These are phyloP conservation scores for Willisornis vidua DNA, from an alignment of 2,113 vertebrate genomes.

Conservation along the genomic window DNA sequence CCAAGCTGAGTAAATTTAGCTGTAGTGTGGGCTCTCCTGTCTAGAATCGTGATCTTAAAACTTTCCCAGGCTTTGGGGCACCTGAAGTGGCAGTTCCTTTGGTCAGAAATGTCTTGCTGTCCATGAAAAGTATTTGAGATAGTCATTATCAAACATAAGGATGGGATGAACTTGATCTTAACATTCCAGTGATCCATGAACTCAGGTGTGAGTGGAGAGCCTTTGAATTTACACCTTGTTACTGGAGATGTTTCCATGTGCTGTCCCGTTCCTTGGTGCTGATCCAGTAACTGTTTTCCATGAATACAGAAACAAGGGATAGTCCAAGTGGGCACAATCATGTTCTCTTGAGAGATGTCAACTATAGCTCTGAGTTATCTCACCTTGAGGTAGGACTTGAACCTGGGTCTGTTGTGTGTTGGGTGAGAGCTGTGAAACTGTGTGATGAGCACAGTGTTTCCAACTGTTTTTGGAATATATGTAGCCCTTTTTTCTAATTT, in stretches of 20 bases:
- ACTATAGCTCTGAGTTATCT: not conserved
- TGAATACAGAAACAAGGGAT: not conserved
- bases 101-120: not conserved
- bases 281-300: not conserved
- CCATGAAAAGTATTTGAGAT: not conserved
- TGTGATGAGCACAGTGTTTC: not conserved
- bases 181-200: not conserved
- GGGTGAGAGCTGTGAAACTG: not conserved
- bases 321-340: not conserved
- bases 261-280: not conserved
- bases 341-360: not conserved
- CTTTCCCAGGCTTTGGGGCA: not conserved
- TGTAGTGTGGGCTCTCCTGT: not conserved
- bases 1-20: not conserved
- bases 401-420: not conserved
- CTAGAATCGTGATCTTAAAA: not conserved
- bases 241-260: not conserved
- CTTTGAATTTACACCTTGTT: not conserved
- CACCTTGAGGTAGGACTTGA: not conserved
- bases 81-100: not conserved
- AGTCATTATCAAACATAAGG: not conserved
- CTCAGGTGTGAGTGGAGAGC: not conserved
- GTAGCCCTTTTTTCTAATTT: not conserved
- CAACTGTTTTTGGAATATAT: not conserved
- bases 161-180: rapidly evolving